Conservation (phyloP, 2,113 vertebrate genomes). For the Deroptyus accipitrinus region DNA sequence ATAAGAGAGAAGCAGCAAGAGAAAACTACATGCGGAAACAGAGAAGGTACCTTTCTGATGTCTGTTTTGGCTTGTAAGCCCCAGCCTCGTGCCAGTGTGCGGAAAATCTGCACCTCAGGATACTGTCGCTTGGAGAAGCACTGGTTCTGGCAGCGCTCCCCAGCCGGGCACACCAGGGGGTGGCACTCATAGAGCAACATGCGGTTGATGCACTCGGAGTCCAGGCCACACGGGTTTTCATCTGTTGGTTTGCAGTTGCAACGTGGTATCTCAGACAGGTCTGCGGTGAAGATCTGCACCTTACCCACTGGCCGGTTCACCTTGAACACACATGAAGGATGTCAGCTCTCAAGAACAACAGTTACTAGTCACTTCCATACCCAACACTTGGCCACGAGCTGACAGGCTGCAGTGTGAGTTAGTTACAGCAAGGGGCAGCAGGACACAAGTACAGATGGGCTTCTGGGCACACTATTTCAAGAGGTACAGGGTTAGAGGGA, state of each 20-base stretch:
- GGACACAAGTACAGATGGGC: not conserved
- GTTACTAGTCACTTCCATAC: not conserved
- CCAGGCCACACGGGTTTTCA: conserved; percentile 92
- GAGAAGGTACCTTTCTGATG: conserved; percentile 87
- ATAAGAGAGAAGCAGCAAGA: not conserved
- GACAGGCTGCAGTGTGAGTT: not conserved
- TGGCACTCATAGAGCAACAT: conserved; percentile 98
- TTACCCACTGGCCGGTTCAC: conserved; percentile 94
- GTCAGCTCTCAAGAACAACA: not conserved
- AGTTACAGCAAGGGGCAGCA: not conserved
- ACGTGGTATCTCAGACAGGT: conserved; percentile 92
- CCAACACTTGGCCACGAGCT: not conserved
- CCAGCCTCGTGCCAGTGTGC: conserved; percentile 93
- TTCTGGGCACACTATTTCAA: not conserved
- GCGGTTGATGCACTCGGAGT: conserved; percentile 97
- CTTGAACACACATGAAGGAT: conserved; percentile 54
- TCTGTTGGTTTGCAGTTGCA: conserved; percentile 96
- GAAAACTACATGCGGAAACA: rapidly evolving
- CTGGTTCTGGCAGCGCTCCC: conserved; percentile 92
- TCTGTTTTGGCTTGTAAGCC: conserved; percentile 90
- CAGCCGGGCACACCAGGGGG: conserved; percentile 90
- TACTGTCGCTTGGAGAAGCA: conserved; percentile 95
- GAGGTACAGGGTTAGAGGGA: not conserved
- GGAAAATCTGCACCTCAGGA: conserved; percentile 94
- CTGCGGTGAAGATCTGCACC: conserved; percentile 95